These are phyloP conservation scores for Oxyruncus cristatus DNA, from an alignment of 2,113 vertebrate species.

Conservation along the genomic window DNA sequence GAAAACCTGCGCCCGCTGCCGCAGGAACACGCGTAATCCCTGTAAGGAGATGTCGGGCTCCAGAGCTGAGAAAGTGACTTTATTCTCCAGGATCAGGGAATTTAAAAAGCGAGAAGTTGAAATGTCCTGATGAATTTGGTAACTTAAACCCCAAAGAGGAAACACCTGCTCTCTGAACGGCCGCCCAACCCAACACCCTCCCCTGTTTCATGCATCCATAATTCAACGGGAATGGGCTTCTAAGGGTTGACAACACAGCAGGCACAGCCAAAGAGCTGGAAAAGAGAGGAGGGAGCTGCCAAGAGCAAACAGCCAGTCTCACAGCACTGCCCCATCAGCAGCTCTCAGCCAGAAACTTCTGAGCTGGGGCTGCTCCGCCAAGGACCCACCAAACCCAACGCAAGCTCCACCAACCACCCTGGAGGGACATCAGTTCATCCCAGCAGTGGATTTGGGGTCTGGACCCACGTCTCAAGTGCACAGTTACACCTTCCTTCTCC, in stretches of 20 bases:
- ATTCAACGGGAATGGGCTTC: not conserved
- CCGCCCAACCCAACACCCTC: not conserved
- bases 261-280: not conserved
- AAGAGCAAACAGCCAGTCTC: rapidly evolving
- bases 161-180: conserved; percentile 64
- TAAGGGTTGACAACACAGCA: not conserved
- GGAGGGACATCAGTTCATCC: not conserved
- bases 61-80: conserved; percentile 60
- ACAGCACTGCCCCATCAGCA: not conserved
- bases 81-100: conserved; percentile 42
- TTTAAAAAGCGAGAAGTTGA: conserved; percentile 17
- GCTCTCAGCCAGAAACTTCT: not conserved
- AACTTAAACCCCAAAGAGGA: conserved; percentile 8
- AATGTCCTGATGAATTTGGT: conserved; percentile 22
- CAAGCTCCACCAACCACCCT: not conserved
- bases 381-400: not conserved
- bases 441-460: not conserved
- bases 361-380: rapidly evolving
- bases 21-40: conserved; percentile 56
- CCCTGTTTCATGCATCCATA: not conserved
- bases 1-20: not conserved
- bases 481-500: not conserved
- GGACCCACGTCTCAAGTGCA: not conserved
- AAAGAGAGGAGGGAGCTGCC: not conserved
- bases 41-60: conserved; percentile 52